These are phyloP conservation scores for Carassius carassius DNA, from an alignment of 2,113 vertebrate genomes.

Conservation along the genomic window DNA sequence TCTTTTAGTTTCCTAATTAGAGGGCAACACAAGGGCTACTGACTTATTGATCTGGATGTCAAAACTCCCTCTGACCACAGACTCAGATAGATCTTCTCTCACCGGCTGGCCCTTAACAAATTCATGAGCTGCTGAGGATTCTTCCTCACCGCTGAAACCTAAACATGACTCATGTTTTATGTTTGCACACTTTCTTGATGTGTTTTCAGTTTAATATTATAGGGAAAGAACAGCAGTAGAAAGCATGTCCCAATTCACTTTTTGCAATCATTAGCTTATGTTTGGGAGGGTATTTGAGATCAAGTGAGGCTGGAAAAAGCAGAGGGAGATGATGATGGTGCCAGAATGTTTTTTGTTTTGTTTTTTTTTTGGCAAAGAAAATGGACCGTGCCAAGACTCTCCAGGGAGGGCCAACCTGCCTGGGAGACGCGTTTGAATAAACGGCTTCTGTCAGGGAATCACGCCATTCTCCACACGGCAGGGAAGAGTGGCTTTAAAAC, in stretches of 20 bases:
- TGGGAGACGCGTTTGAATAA: constrained; percentile 74
- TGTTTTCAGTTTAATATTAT: constrained; percentile 15
- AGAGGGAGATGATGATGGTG: constrained; percentile 22
- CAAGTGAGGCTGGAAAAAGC: constrained; percentile 32
- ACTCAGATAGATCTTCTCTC: constrained; percentile 44
- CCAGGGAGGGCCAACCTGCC: constrained; percentile 73
- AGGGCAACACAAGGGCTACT: constrained; percentile 77
- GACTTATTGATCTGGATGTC: constrained; percentile 80
- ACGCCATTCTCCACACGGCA: constrained; percentile 80
- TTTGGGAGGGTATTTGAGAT: constrained; percentile 26
- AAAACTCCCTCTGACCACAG: constrained; percentile 73
- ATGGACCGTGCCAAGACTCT: constrained; percentile 70
- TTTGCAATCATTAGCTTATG: constrained; percentile 25
- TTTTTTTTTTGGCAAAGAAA: constrained; percentile 56
- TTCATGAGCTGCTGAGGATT: constrained; percentile 49
- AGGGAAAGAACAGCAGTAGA: constrained; percentile 5
- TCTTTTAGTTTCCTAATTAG: constrained; percentile 79
- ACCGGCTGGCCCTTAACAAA: constrained; percentile 48
- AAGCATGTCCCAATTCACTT: constrained; percentile 26
- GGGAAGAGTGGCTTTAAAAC: constrained; percentile 77
- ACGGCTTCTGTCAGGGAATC: constrained; percentile 74
- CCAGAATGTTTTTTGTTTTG: constrained; percentile 8
- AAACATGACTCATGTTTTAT: constrained; percentile 46
- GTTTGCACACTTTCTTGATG: constrained; percentile 10
- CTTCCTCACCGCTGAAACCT: constrained; percentile 9